Conservation (phyloP, 2,797 vertebrate genomes). For the Pseudochirops corinnae region DNA sequence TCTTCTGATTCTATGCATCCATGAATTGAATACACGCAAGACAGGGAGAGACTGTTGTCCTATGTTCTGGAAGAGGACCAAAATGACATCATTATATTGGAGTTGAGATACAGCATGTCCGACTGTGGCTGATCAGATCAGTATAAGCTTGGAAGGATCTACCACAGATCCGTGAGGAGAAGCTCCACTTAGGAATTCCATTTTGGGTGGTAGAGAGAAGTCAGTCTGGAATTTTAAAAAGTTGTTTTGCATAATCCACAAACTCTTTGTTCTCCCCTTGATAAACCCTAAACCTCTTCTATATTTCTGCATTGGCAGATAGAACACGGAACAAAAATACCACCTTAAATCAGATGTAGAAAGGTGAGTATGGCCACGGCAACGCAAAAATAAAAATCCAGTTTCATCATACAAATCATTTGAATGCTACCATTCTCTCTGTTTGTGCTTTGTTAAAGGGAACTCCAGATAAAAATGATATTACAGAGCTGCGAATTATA, state of each 20-base stretch:
- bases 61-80: not conserved
- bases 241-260: not conserved
- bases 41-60: not conserved
- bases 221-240: conserved; percentile 20
- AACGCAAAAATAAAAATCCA: conserved; percentile 51
- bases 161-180: not conserved
- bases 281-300: not conserved
- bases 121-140: not conserved
- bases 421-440: accelerated
- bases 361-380: not conserved
- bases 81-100: not conserved
- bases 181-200: not conserved
- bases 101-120: not conserved
- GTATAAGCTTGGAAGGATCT: not conserved
- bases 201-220: not conserved
- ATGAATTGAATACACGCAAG: not conserved
- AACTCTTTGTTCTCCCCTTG: conserved; percentile 2
- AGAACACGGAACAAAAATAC: not conserved
- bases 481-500: conserved; percentile 51
- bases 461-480: conserved; percentile 34
- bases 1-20: not conserved
- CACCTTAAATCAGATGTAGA: not conserved
- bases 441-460: not conserved
- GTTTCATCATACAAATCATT: conserved; percentile 31
- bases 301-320: not conserved